A percentile compares a stretch with the other conserved stretches of the same genome.
phyloP scores from a whole-genome alignment of 92 coral and sea anemone genomes.

The Bergia sp. region DNA sequence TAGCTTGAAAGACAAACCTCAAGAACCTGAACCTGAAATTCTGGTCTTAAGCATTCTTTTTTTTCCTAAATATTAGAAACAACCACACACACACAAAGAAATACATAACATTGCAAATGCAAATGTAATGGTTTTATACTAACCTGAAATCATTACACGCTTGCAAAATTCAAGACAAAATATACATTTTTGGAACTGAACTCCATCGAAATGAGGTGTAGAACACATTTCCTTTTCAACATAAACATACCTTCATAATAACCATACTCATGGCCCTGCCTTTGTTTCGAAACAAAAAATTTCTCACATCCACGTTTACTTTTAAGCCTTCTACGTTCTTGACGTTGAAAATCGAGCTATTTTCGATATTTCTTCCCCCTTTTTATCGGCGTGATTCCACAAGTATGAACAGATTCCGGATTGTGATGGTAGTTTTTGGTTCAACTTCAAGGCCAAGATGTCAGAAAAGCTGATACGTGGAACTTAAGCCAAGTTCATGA shows the following conservation, averaged over 20 bases:
- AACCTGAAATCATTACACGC: too few relatives aligned
- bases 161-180: too few relatives aligned
- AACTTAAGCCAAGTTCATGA: conserved; percentile 12
- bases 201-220: background rate
- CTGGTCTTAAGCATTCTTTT: too few relatives aligned
- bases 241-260: background rate
- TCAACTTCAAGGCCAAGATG: background rate
- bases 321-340: background rate
- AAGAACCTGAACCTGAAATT: too few relatives aligned
- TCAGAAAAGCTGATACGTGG: background rate
- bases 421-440: background rate
- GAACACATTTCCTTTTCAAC: background rate
- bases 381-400: background rate
- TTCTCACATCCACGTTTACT: background rate
- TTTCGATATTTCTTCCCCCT: background rate
- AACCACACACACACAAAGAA: too few relatives aligned
- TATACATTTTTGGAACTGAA: too few relatives aligned
- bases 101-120: too few relatives aligned
- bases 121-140: too few relatives aligned
- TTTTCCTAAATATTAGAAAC: too few relatives aligned
- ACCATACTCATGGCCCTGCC: background rate
- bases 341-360: background rate
- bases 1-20: too few relatives aligned
- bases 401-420: background rate
- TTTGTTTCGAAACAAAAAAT: too few relatives aligned